A percentile compares a stretch with the other conserved stretches of the same genome.
Evolutionary conservation across 2,113 vertebrate species (phyloP).

Genomic region (Rhombomys opimus): DNA sequence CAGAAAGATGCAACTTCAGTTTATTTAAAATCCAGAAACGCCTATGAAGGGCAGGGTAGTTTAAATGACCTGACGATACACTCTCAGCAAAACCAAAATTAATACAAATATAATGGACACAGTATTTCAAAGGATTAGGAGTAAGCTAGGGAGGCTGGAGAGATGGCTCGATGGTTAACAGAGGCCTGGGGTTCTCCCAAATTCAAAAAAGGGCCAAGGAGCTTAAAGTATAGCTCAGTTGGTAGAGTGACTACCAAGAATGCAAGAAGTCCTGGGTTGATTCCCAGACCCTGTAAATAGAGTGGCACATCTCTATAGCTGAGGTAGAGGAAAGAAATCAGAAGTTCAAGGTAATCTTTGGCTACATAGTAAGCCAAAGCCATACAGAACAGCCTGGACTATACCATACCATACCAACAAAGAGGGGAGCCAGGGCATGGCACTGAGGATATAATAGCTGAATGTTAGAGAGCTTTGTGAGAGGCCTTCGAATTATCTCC

Average conservation of each 20-base stretch:
- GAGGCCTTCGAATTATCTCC: neutral
- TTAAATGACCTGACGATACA: conserved; percentile 1
- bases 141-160: neutral
- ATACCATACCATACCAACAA: neutral
- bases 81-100: conserved; percentile 40
- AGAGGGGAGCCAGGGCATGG: no score
- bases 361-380: no score
- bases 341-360: no score
- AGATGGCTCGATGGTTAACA: neutral
- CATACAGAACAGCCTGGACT: neutral
- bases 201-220: neutral
- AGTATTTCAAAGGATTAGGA: neutral
- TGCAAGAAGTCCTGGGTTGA: neutral
- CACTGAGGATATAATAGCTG: neutral
- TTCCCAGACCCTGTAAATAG: neutral
- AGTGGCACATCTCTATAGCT: no score
- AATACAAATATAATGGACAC: conserved; percentile 30
- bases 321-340: no score
- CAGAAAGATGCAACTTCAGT: neutral
- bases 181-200: neutral
- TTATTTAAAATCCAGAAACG: conserved; percentile 16
- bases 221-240: neutral
- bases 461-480: neutral
- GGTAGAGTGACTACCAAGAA: neutral
- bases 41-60: neutral